A percentile compares a stretch with the other conserved stretches of the same genome.
Conservation (phyloP, 2,888 invertebrate species). For the Trypoxylon attenuatum region DNA sequence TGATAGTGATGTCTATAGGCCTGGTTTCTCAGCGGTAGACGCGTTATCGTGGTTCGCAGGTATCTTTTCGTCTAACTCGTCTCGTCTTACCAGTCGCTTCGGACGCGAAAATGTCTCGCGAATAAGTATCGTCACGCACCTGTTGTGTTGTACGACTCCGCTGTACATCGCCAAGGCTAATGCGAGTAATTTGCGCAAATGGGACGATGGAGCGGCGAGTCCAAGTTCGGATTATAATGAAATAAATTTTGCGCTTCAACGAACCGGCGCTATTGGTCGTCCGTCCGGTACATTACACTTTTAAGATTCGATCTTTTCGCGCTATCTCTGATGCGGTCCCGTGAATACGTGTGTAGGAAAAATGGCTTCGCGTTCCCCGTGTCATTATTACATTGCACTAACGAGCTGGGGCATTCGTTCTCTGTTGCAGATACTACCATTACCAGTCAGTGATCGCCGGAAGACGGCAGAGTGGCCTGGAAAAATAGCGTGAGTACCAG, state of each 20-base stretch:
- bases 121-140: constrained; percentile 26
- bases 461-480: constrained; percentile 17
- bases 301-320: constrained; percentile 42
- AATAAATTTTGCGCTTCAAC: constrained; percentile 49
- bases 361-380: background rate
- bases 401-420: constrained; percentile 34
- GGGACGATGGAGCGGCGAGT: constrained; percentile 31
- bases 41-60: background rate
- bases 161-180: constrained; percentile 23
- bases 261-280: constrained; percentile 31
- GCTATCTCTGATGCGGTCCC: background rate
- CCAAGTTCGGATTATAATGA: constrained; percentile 43
- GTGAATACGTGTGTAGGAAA: too few relatives aligned
- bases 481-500: constrained; percentile 54
- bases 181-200: constrained; percentile 44
- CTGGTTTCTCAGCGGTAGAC: too few relatives aligned
- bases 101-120: constrained; percentile 21
- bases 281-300: too few relatives aligned
- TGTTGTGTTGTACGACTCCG: constrained; percentile 15
- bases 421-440: constrained; percentile 53
- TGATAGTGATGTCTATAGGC: constrained; percentile 19
- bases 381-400: too few relatives aligned
- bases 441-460: too few relatives aligned
- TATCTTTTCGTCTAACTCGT: too few relatives aligned
- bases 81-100: constrained; percentile 1